Percentiles rank a stretch among this genome's conserved stretches.
Evolutionary conservation across 2,797 vertebrate genomes (phyloP).

Genomic region (Phoebastria nigripes): DNA sequence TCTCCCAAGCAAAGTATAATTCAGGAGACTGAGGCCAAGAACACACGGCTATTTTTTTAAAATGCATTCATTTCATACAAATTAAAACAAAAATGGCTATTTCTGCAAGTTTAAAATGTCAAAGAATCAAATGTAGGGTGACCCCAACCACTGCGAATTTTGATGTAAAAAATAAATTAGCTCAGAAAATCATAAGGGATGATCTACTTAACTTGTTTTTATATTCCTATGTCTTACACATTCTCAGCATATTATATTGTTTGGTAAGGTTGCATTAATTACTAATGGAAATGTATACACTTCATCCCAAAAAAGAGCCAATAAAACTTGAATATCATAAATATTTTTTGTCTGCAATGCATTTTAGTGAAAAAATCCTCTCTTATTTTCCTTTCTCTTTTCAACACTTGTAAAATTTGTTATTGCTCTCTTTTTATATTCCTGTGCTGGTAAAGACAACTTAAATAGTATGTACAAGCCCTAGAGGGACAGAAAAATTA

Average conservation of each 20-base stretch:
- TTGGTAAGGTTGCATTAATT: not conserved
- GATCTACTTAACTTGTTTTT: not conserved
- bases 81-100: not conserved
- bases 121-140: not conserved
- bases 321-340: not conserved
- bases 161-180: not conserved
- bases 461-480: not conserved
- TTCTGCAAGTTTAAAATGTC: not conserved
- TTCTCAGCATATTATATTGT: not conserved
- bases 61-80: not conserved
- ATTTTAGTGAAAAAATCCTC: not conserved
- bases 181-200: not conserved
- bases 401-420: not conserved
- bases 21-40: not conserved
- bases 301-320: not conserved
- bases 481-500: not conserved
- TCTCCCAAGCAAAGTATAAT: not conserved
- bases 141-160: not conserved
- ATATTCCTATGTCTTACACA: not conserved
- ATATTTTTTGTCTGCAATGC: not conserved
- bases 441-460: not conserved
- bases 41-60: not conserved
- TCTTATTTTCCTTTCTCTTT: not conserved
- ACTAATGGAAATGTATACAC: not conserved
- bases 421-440: not conserved